Evolutionary conservation across 2,113 vertebrate genomes (phyloP), one percentile per base, ranked within the genome.

Genomic region (Naja naja): DNA sequence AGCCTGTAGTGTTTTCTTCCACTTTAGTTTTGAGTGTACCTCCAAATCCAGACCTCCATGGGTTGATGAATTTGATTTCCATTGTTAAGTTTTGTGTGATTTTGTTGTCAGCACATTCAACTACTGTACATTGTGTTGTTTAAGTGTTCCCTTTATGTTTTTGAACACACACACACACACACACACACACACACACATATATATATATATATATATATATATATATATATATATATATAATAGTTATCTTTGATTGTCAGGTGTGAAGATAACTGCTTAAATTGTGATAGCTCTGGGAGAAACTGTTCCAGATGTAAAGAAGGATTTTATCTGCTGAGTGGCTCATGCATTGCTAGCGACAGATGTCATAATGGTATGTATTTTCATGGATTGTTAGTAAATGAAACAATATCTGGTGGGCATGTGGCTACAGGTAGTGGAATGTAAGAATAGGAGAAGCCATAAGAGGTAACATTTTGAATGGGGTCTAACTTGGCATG

Each of bases 351-450:
- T 22, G 94, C 97, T 25, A 98, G 98, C 6, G 97, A 98, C 93
- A 98, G 98, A 2, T 99, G 99, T 96, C 98, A 97, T 96, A 98
- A 99, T 0, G 98, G 99, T 99, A 96, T 97, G 98, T 91, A 49
- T 1, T 1, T 1, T 0, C 12, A 47, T 2, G 25, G 64, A 55
- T 34, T 39, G 12, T 39, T 81, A 7, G 20, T 12, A 52, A 25
- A 25, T 2, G 54, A 89, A n/a, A 47, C 27, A 22, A 1, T 9
- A 3, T 23, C 47, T 30, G 2, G 1, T n/a, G 23, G 1, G 74
- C 7, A 22, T 43, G 74, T 81, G 34, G 74, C 2, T 81, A 81
- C 34, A 22, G 20, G 3, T 81, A 81, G 18, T 81, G 69, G 47
- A 49, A 49, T 25, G 22, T n/a, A 12, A 53, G 23, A 39, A 1